Evolutionary conservation across 2,797 vertebrate species (phyloP).

Genomic region (Tinamus major): DNA sequence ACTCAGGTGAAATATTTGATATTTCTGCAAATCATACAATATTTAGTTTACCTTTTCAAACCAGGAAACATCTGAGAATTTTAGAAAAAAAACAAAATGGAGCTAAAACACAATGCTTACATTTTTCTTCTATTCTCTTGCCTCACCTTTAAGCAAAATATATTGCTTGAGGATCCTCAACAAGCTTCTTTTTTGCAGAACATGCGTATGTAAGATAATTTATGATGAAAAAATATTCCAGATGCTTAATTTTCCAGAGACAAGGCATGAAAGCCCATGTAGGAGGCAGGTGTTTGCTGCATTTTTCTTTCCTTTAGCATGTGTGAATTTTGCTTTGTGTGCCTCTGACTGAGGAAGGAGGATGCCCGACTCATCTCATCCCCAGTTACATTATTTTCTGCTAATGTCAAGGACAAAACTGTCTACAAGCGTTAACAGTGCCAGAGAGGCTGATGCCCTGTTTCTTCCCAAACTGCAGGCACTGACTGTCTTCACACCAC

Average conservation of each 20-base stretch:
- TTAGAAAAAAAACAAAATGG: not conserved
- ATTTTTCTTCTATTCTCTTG: not conserved
- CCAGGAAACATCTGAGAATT: not conserved
- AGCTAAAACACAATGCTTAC: not conserved
- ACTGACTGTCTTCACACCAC: not conserved
- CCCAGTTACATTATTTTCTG: fast-evolving
- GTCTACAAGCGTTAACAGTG: not conserved
- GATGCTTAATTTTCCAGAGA: not conserved
- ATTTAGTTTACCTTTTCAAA: not conserved
- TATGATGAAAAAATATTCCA: not conserved
- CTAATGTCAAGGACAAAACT: not conserved
- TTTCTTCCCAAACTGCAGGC: not conserved
- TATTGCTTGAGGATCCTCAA: not conserved
- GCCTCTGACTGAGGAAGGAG: fast-evolving
- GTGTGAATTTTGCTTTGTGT: not conserved
- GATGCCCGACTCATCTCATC: not conserved
- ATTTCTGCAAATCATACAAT: not conserved
- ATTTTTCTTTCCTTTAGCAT: not conserved
- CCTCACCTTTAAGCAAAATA: not conserved
- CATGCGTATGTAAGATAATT: fast-evolving
- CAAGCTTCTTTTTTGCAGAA: not conserved
- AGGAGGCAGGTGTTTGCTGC: not conserved
- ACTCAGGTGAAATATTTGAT: not conserved
- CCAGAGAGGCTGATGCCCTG: not conserved
- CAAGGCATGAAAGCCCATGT: not conserved